Evolutionary conservation across 2,113 vertebrate genomes (phyloP), one percentile per base, ranked within the genome.

Genomic region (Ptilorrhoa leucosticta): DNA sequence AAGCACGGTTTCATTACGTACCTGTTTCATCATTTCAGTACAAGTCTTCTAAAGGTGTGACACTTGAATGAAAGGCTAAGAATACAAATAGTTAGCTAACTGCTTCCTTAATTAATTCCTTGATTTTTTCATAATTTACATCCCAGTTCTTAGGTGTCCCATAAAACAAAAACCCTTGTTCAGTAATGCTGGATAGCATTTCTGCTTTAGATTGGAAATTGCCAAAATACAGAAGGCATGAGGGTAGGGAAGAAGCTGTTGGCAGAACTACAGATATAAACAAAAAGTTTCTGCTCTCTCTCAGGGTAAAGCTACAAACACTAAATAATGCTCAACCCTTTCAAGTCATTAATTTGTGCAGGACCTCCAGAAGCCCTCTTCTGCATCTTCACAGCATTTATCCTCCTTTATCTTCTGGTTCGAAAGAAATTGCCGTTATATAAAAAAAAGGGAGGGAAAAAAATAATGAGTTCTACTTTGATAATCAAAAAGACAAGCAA

Each of bases 381-480:
- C 35, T 40, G 9, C 37, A 76, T 64, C 40, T 68, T 31, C 0
- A 0, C 44, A 84, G 33, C 35, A 91, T 33, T 76, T 76, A 69
- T 44, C 13, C 14, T 68, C 27, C 28, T 75, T 40, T 33, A 79
- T 8, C 2, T 6, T 56, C 35, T 7, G 4, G 4, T 56, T 88
- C 83, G 33, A 91, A 90, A 93, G 10, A 47, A 75, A 78, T 17
- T 35, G 19, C 27, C 11, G 28, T 64, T 71, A 31, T 1, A 1
- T 57, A 24, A 5, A 17, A 51, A 6, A 18, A 19, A 1, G 4
- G 3, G 4, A 1, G 0, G 2, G 7, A 3, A 1, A 1, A 20
- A 31, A 39, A 10, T 9, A 58, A 60, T 2, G 13, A 7, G 16
- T 42, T 87, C 58, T 53, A 28, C 31, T 56, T 20, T 19, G 24